Evolutionary conservation across 2,113 vertebrate species (phyloP).

Genomic region (Gymnorhina tibicen): DNA sequence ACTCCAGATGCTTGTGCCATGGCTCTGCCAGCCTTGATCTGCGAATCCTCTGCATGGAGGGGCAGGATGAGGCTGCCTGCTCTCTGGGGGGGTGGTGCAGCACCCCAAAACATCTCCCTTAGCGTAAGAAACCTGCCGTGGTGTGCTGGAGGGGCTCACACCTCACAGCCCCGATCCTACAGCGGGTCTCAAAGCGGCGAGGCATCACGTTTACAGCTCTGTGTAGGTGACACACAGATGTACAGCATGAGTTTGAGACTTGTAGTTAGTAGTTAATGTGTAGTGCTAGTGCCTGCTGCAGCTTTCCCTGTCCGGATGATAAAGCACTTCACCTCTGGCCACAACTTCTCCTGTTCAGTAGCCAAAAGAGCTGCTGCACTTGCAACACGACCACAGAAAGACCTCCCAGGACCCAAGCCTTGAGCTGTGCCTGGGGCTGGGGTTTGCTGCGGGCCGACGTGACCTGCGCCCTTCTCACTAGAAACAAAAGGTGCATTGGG

Average conservation of each 20-base stretch:
- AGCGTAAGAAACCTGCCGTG: accelerated
- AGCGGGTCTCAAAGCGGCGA: not conserved
- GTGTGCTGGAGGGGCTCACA: not conserved
- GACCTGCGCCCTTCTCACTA: not conserved
- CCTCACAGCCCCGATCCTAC: not conserved
- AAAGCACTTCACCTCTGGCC: not conserved
- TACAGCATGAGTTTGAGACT: not conserved
- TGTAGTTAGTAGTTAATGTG: not conserved
- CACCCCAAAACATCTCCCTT: not conserved
- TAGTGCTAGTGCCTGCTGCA: not conserved
- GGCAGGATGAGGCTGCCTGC: not conserved
- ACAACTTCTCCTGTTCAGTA: not conserved
- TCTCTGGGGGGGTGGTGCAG: not conserved
- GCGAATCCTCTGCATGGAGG: not conserved
- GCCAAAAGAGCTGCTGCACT: not conserved
- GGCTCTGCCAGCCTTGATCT: not conserved
- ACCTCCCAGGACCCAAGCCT: not conserved
- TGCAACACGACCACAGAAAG: not conserved
- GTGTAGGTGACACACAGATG: not conserved
- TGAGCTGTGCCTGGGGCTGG: not conserved
- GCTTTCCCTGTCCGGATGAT: not conserved
- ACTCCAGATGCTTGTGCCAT: not conserved
- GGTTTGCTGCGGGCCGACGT: not conserved
- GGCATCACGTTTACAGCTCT: not conserved
- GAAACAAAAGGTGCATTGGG: not conserved